Evolutionary conservation across 2,797 vertebrate species (phyloP), one percentile per base, ranked within the genome.

Genomic region (Selene dorsalis): DNA sequence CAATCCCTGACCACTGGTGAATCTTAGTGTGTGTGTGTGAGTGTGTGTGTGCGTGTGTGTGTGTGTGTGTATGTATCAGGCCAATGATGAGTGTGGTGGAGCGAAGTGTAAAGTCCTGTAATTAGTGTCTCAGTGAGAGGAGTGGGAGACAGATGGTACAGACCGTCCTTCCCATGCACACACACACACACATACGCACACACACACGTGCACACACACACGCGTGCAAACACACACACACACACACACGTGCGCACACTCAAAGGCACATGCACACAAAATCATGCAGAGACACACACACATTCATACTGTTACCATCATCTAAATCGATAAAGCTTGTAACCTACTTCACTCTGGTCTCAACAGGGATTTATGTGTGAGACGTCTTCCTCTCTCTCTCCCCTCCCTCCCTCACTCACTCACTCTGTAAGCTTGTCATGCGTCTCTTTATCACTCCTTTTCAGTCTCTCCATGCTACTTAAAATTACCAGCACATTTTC

Each of bases 61-160:
- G 45, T 35, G 59, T 67, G 64, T 58, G 69, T 47, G 61, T 61
- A 57, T 64, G 58, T 64, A 56, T 71, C 73, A 70, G 68, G 66
- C 76, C 82, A 84, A 20, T 84, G 89, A 85, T 86, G 85, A 90
- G 85, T 85, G 87, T 82, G 84, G 85, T 86, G 86, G 90, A 91
- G 87, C 84, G 82, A 94, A 90, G 82, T 92, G 91, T 94, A 84
- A 86, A 91, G 93, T 96, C 94, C 91, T 88, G 86, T 95, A 95
- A 96, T 94, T 94, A 95, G 95, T 93, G 88, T 93, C 94, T 93
- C 84, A 93, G 88, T 92, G 87, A 92, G 94, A 93, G 83, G 81
- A 82, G 80, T 77, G 86, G 90, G 90, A 92, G 92, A 93, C 94
- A 96, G 93, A 95, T 94, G 91, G 92, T 80, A 47, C 66, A 78